Base-by-base conservation (phyloP, 2,888 invertebrate species). In the Heteromurus nitidus region DNA sequence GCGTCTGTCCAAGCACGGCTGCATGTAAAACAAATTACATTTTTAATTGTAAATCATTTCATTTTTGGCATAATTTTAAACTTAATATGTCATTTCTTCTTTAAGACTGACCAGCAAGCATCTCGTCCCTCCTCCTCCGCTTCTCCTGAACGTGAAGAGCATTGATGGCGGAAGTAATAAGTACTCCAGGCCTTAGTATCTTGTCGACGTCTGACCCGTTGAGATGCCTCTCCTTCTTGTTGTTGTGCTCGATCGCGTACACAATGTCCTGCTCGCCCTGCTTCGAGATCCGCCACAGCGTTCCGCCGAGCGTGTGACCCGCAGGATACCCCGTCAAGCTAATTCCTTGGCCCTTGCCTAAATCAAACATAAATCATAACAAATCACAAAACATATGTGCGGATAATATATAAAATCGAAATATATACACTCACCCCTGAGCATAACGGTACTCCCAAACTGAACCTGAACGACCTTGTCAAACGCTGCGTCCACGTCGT, bases 171-270 rank as follows among this genome's bases (percentile, higher is more conserved):
- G 92, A 92, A 1, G 92, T 92, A 81, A 92, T 92, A 80, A 92
- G 88, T 13, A 92, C 88, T 69, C 91, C 91, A 0, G 92, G 92
- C 2, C 92, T 88, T 30, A 88, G 88, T 67, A 92, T 89, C 28
- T 88, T 89, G 85, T 90, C 91, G 72, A 91, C 85, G 47, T 90
- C 89, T 86, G 91, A 91, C 5, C 91, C 91, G 87, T 91, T 91
- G 74, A 91, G 88, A 89, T 92, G 91, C 75, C 92, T 88, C 88
- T 92, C 92, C 88, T 92, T 92, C 87, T 92, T 92, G 89, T 92
- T 92, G 87, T 92, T 92, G 88, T 91, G 92, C 87, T 92, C 92
- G 0, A 92, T 90, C 28, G 92, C 92, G 88, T 92, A 92, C n/a
- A 91, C 88, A 81, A 92, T 91, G 85, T 92, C 92, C 87, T 92